phyloP scores from a whole-genome alignment of 2,888 invertebrate genomes.

The Smittia sp. region DNA sequence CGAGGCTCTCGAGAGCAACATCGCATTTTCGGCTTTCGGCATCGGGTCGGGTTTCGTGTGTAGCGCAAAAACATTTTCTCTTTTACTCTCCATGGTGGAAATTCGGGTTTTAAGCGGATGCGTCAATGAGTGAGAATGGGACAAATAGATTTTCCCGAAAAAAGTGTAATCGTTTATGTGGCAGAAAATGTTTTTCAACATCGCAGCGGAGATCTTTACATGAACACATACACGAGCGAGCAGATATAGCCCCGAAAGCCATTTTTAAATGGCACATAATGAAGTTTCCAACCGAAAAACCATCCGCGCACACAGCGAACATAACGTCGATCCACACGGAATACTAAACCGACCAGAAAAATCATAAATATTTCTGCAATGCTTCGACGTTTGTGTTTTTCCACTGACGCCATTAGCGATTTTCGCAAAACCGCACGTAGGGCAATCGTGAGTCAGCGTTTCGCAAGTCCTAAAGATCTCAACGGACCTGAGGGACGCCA shows the following conservation, averaged over 20 bases:
- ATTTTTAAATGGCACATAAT: conserved; percentile 25
- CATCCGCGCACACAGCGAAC: conserved; percentile 13
- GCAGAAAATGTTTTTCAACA: conserved; percentile 18
- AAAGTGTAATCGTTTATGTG: conserved; percentile 17
- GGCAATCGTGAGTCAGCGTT: neutral
- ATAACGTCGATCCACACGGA: neutral
- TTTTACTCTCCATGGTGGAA: conserved; percentile 23
- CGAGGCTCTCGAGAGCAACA: conserved; percentile 17
- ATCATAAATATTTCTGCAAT: neutral
- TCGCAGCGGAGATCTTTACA: conserved; percentile 18
- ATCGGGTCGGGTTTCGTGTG: conserved; percentile 14
- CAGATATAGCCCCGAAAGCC: conserved; percentile 4
- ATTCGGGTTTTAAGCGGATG: conserved; percentile 39
- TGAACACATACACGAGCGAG: conserved; percentile 4
- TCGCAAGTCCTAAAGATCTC: neutral
- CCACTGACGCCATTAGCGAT: neutral
- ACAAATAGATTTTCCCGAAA: conserved; percentile 40
- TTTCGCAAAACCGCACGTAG: too few species aligned
- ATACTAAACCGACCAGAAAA: neutral
- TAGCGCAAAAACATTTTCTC: conserved; percentile 16
- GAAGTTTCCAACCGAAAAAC: conserved; percentile 19
- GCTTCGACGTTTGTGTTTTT: neutral
- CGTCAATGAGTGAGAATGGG: conserved; percentile 40
- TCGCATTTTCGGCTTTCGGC: conserved; percentile 1
- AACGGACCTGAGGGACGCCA: neutral